phyloP scores from a whole-genome alignment of 2,797 vertebrate species.

The Morus bassanus region DNA sequence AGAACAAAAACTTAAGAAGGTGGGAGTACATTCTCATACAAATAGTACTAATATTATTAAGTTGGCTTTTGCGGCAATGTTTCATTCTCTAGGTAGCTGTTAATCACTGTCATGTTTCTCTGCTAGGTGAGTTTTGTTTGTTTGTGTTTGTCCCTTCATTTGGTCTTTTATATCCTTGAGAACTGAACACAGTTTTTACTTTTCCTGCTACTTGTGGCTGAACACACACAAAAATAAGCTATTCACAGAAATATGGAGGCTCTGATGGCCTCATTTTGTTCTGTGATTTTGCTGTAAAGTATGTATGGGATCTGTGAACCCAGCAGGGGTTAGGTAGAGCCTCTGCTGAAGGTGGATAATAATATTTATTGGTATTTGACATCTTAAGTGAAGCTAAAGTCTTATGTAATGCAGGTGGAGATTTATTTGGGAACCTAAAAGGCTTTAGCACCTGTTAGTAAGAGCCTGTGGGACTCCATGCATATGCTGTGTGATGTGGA shows the following conservation, averaged over 20 bases:
- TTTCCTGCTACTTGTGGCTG: neutral
- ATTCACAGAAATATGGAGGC: neutral
- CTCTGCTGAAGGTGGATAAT: neutral
- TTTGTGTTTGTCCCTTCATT: neutral
- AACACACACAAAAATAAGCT: neutral
- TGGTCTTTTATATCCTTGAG: neutral
- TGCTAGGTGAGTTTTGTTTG: neutral
- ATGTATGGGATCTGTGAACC: neutral
- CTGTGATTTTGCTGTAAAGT: neutral
- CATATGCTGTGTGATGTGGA: neutral
- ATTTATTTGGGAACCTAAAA: neutral
- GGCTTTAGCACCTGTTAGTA: neutral
- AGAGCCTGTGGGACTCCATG: neutral
- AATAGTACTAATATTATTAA: no score
- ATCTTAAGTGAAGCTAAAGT: neutral
- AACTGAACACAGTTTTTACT: neutral
- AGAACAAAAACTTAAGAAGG: neutral
- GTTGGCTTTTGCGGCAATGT: neutral
- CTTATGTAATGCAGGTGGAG: neutral
- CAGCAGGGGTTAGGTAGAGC: neutral
- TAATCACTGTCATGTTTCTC: neutral
- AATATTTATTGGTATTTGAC: neutral
- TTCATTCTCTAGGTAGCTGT: neutral
- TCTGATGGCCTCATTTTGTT: neutral
- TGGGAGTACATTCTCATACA: neutral